These are phyloP conservation scores for Poeciliopsis presidionis DNA, from an alignment of 2,797 vertebrate genomes.

Conservation along the genomic window DNA sequence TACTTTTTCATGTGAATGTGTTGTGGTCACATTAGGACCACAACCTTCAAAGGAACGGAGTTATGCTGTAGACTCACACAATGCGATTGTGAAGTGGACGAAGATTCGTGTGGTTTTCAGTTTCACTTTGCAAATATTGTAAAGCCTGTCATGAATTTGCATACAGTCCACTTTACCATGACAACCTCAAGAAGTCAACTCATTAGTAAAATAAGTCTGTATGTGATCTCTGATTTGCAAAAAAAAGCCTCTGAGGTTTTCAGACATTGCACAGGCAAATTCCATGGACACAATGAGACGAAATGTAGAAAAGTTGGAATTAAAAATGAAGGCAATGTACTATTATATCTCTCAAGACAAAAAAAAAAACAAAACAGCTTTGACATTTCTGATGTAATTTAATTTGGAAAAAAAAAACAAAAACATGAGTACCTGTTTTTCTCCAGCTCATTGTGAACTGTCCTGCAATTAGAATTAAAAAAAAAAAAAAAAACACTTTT, in stretches of 20 bases:
- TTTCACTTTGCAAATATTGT: no score
- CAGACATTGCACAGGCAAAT: neutral
- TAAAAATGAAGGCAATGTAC: neutral
- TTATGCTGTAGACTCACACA: neutral
- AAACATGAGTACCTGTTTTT: conserved; percentile 89
- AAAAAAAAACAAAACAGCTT: neutral
- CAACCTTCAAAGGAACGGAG: neutral
- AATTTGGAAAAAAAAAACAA: no score
- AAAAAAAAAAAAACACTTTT: neutral
- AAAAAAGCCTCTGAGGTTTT: neutral
- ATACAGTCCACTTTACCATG: neutral
- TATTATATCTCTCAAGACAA: neutral
- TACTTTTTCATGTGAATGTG: neutral
- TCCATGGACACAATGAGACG: neutral
- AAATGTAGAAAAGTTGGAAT: neutral
- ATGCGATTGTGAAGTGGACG: no score
- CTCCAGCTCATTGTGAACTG: conserved; percentile 95
- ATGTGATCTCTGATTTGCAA: neutral
- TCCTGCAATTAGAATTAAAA: conserved; percentile 76
- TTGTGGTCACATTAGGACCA: neutral
- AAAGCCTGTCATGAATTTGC: no score
- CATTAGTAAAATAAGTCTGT: neutral
- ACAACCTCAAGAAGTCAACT: neutral
- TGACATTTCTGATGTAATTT: neutral
- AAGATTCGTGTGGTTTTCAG: no score